Percentiles rank a stretch among this genome's conserved stretches.
Evolutionary conservation across 2,113 vertebrate species (phyloP).

Genomic region (Ibidorhyncha struthersii): DNA sequence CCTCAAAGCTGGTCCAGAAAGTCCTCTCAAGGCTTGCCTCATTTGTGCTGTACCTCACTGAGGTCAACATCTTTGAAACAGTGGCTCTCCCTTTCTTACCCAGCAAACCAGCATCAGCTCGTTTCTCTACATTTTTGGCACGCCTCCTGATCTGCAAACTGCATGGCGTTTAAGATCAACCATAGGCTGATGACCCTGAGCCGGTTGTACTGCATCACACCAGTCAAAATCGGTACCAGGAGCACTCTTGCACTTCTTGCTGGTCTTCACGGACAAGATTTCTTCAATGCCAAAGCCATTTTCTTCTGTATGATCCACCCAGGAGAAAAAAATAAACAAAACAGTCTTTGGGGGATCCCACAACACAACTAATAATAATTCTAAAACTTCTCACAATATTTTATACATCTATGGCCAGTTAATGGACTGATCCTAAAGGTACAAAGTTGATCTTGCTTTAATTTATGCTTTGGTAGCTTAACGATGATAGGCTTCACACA

Average conservation of each 20-base stretch:
- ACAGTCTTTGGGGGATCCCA: background rate
- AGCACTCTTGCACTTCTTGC: background rate
- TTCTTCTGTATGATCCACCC: background rate
- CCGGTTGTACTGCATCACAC: background rate
- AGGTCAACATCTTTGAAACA: background rate
- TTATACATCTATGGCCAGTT: background rate
- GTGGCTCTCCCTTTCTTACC: background rate
- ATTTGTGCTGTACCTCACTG: background rate
- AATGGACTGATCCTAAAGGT: background rate
- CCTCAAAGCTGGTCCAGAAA: background rate
- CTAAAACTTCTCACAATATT: background rate
- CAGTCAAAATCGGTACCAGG: background rate
- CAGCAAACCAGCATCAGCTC: background rate
- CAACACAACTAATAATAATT: background rate
- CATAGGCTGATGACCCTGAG: background rate
- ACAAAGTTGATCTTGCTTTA: background rate
- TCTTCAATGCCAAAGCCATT: background rate
- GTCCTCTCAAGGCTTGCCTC: background rate
- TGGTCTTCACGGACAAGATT: background rate
- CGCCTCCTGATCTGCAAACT: background rate
- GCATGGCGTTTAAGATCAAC: background rate
- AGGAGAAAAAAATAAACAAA: accelerated
- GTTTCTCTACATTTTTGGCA: background rate
- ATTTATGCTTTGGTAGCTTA: background rate
- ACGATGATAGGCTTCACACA: background rate